phyloP scores from a whole-genome alignment of 2,113 vertebrate genomes.

The Melanotaenia duboulayi region DNA sequence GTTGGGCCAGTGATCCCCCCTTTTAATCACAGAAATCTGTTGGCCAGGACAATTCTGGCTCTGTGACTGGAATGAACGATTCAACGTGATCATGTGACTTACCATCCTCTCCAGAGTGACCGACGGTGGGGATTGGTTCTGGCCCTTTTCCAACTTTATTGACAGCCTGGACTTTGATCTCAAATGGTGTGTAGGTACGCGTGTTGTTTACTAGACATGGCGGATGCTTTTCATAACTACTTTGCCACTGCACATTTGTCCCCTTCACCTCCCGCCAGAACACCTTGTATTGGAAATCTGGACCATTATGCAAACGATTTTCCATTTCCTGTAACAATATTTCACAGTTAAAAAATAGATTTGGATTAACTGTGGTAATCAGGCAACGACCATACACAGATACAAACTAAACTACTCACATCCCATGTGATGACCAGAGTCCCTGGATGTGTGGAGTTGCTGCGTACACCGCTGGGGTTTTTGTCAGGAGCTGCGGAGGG shows the following conservation, averaged over 20 bases:
- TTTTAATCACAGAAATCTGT: too few species aligned
- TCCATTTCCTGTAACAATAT: constrained; percentile 80
- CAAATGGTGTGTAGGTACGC: constrained; percentile 83
- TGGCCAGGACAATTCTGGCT: too few species aligned
- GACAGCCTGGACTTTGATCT: constrained; percentile 88
- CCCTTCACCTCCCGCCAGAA: constrained; percentile 78
- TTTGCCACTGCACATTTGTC: constrained; percentile 69
- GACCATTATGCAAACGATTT: constrained; percentile 79
- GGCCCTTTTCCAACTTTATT: constrained; percentile 84
- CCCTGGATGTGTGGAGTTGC: constrained; percentile 81
- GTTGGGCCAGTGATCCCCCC: too few species aligned
- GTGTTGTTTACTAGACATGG: constrained; percentile 81
- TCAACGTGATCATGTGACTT: constrained; percentile 43
- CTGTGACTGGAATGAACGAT: neutral
- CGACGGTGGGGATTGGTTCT: constrained; percentile 61
- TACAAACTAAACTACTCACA: constrained; percentile 70
- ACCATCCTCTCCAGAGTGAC: constrained; percentile 90
- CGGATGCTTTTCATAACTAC: constrained; percentile 55
- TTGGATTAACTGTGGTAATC: too few species aligned
- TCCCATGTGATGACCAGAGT: constrained; percentile 87
- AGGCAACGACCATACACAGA: neutral
- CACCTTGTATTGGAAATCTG: constrained; percentile 85
- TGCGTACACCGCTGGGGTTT: constrained; percentile 83
- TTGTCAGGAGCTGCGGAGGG: constrained; percentile 77
- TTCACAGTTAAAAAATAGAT: neutral